A percentile compares a stretch with the other conserved stretches of the same genome.
These are phyloP conservation scores for Procambarus virginalis DNA, from an alignment of 1,140 invertebrate species.

Conservation along the genomic window DNA sequence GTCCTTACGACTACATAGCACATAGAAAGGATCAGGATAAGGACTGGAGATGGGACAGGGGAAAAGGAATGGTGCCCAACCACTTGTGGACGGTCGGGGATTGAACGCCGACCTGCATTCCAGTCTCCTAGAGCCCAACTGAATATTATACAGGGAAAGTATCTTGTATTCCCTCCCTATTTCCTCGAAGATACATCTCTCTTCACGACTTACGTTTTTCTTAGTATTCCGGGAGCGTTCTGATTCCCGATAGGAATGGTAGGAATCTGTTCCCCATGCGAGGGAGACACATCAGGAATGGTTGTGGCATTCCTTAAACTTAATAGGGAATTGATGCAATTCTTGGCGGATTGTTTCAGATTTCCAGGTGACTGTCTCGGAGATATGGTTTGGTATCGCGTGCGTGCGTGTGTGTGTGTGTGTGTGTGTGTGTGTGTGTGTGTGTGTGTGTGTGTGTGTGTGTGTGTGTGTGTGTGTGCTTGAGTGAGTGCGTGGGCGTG, in stretches of 20 bases:
- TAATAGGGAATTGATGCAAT: neutral
- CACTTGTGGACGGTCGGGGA: too few relatives aligned
- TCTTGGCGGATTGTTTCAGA: neutral
- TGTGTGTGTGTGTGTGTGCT: neutral
- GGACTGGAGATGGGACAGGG: too few relatives aligned
- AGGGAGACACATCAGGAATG: conserved; percentile 7
- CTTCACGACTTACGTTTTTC: neutral
- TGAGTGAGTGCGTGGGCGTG: too few relatives aligned
- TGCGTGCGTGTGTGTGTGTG: conserved; percentile 8
- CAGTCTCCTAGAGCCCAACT: too few relatives aligned
- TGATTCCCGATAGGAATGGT: conserved; percentile 11
- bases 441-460: conserved; percentile 12
- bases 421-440: conserved; percentile 18
- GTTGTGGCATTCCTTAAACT: neutral
- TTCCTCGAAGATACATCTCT: neutral
- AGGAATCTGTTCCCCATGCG: conserved; percentile 1
- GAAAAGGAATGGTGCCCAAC: too few relatives aligned
- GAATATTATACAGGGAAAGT: too few relatives aligned
- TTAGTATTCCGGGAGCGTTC: conserved; percentile 1
- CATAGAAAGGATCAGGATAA: too few relatives aligned
- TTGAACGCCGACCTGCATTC: too few relatives aligned
- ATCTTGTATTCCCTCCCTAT: neutral
- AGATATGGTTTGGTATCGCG: neutral
- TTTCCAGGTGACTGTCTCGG: neutral
- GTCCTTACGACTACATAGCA: too few relatives aligned